phyloP scores from a whole-genome alignment of 2,888 invertebrate genomes.

The Hirtodrosophila histrioides region DNA sequence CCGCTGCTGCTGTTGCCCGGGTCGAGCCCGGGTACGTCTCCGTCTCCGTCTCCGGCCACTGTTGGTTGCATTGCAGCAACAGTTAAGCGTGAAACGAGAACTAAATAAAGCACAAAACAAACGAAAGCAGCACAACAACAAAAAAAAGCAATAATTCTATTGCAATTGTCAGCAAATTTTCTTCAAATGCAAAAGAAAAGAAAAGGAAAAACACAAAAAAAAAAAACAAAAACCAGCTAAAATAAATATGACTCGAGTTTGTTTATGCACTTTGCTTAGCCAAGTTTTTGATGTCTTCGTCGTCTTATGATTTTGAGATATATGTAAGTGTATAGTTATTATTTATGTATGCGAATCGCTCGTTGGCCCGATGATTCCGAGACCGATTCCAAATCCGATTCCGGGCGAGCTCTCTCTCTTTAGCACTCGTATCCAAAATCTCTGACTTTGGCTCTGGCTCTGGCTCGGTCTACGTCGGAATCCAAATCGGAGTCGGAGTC shows the following conservation, averaged over 20 bases:
- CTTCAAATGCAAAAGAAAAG: constrained; percentile 58
- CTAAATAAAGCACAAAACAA: constrained; percentile 62
- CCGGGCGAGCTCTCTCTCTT: constrained; percentile 28
- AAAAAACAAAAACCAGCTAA: constrained; percentile 6
- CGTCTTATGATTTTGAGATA: constrained; percentile 31
- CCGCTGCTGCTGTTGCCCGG: background rate
- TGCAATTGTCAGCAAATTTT: constrained; percentile 75
- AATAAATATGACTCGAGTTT: constrained; percentile 33
- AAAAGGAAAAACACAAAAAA: background rate
- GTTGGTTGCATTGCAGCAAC: constrained; percentile 34
- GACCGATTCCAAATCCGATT: too few relatives aligned
- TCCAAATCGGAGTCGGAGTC: constrained; percentile 47
- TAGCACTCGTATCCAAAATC: constrained; percentile 45
- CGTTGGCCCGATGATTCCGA: constrained; percentile 47
- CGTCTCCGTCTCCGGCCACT: background rate
- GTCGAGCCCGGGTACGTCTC: background rate
- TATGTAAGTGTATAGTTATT: constrained; percentile 52
- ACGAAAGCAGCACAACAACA: constrained; percentile 29
- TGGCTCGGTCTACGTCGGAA: constrained; percentile 3
- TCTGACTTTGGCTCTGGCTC: constrained; percentile 17
- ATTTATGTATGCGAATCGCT: constrained; percentile 51
- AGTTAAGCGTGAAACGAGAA: constrained; percentile 63
- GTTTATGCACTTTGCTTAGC: constrained; percentile 62
- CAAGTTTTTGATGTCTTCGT: constrained; percentile 48
- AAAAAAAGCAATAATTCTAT: constrained; percentile 60